Conservation (phyloP, 1,140 invertebrate species). For the Teleogryllus occipitalis region DNA sequence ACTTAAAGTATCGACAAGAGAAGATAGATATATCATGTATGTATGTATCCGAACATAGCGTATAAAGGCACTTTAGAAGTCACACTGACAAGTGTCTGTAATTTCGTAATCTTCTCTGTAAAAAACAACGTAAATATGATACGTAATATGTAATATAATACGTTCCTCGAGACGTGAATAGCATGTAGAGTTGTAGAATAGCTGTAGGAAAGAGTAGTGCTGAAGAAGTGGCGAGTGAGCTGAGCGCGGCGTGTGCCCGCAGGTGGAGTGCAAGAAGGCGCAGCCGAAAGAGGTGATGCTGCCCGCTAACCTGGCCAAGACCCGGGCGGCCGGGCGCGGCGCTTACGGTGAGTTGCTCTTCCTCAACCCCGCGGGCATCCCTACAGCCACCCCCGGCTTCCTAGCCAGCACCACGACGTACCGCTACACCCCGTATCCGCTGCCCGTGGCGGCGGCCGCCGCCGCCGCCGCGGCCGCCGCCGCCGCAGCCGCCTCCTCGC, state of each 20-base stretch:
- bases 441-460: constrained; percentile 17
- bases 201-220: too few species aligned
- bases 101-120: too few species aligned
- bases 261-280: constrained; percentile 99
- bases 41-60: too few species aligned
- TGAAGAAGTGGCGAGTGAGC: too few species aligned
- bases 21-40: too few species aligned
- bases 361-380: constrained; percentile 50
- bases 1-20: too few species aligned
- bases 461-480: constrained; percentile 37
- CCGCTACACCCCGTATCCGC: constrained; percentile 26
- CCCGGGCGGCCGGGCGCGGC: constrained; percentile 80
- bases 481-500: constrained; percentile 38
- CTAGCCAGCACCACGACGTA: constrained; percentile 8
- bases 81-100: too few species aligned
- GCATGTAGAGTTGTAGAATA: too few species aligned
- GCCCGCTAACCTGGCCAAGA: constrained; percentile 87
- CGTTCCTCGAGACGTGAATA: neutral
- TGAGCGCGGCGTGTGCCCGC: constrained; percentile 27
- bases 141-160: neutral
- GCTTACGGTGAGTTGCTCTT: constrained; percentile 94
- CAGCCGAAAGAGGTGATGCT: constrained; percentile 99
- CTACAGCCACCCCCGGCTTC: constrained; percentile 35
- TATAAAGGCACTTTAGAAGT: too few species aligned
- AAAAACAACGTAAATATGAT: too few species aligned